Conservation (phyloP, 1,140 invertebrate species). For the Xylocopa sonorina region DNA sequence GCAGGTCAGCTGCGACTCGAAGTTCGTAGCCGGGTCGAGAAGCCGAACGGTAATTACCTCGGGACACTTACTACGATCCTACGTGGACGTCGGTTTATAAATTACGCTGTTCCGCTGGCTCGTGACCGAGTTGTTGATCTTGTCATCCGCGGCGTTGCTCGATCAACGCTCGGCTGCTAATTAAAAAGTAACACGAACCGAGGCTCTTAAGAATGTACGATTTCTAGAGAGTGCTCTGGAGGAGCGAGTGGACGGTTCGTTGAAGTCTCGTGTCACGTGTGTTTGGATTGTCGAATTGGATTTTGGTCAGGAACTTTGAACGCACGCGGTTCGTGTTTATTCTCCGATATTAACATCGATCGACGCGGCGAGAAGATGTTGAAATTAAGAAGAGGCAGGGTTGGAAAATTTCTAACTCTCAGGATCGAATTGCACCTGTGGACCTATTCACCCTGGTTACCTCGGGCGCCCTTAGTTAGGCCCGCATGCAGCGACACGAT, state of each 20-base stretch:
- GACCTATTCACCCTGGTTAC: neutral
- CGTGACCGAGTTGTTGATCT: slow-evolving; percentile 28
- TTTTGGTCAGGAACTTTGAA: too few species aligned
- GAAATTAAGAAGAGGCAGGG: too few species aligned
- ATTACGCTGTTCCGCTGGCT: slow-evolving; percentile 29
- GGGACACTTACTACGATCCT: slow-evolving; percentile 47
- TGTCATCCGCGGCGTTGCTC: slow-evolving; percentile 15
- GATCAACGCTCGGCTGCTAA: neutral
- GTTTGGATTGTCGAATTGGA: too few species aligned
- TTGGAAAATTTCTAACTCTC: neutral
- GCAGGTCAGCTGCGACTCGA: slow-evolving; percentile 65
- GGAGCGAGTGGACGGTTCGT: too few species aligned
- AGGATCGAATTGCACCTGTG: neutral
- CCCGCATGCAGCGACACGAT: slow-evolving; percentile 10
- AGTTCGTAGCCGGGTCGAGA: slow-evolving; percentile 69
- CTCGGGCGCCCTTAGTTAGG: neutral
- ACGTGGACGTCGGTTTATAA: slow-evolving; percentile 49
- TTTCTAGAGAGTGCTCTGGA: too few species aligned
- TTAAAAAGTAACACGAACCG: neutral
- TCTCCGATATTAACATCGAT: too few species aligned
- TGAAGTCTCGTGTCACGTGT: too few species aligned
- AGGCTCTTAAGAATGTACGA: neutral
- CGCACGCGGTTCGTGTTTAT: too few species aligned
- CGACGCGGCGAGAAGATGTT: too few species aligned
- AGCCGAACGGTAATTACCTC: slow-evolving; percentile 74